Percentiles rank a stretch among this genome's conserved stretches.
These are phyloP conservation scores for Ephestia elutella DNA, from an alignment of 1,140 invertebrate species.

Conservation along the genomic window DNA sequence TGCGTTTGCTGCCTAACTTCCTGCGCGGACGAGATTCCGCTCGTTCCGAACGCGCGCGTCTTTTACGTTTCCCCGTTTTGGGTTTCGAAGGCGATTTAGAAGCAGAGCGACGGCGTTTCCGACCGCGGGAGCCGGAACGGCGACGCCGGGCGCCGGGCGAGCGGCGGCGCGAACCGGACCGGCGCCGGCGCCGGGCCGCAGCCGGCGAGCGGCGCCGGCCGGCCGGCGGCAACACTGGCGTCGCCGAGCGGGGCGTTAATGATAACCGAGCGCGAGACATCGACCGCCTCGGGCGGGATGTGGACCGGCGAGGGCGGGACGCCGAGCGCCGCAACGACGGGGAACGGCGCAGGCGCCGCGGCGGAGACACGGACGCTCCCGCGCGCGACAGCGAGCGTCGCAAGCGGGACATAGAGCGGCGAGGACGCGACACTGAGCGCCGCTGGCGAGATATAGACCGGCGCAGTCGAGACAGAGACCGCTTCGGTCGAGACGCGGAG, in stretches of 20 bases:
- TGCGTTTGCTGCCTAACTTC: neutral
- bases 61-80: constrained; percentile 18
- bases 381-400: constrained; percentile 19
- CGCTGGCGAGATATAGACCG: constrained; percentile 17
- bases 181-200: neutral
- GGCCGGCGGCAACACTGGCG: constrained; percentile 26
- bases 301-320: constrained; percentile 44
- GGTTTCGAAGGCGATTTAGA: constrained; percentile 33
- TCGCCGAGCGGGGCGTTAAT: constrained; percentile 16
- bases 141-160: constrained; percentile 14
- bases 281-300: constrained; percentile 27
- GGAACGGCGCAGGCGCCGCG: constrained; percentile 35
- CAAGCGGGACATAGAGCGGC: constrained; percentile 15
- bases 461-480: constrained; percentile 18
- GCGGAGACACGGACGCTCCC: constrained; percentile 16
- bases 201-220: constrained; percentile 12
- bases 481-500: constrained; percentile 26
- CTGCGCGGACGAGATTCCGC: constrained; percentile 8
- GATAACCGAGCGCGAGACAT: constrained; percentile 27
- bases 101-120: constrained; percentile 20
- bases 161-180: constrained; percentile 5
- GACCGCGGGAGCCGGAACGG: constrained; percentile 17
- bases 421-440: constrained; percentile 23
- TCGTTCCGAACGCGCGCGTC: neutral
- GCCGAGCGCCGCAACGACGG: constrained; percentile 17